Conservation (phyloP, 2,113 vertebrate genomes). For the Crotalus horridus region DNA sequence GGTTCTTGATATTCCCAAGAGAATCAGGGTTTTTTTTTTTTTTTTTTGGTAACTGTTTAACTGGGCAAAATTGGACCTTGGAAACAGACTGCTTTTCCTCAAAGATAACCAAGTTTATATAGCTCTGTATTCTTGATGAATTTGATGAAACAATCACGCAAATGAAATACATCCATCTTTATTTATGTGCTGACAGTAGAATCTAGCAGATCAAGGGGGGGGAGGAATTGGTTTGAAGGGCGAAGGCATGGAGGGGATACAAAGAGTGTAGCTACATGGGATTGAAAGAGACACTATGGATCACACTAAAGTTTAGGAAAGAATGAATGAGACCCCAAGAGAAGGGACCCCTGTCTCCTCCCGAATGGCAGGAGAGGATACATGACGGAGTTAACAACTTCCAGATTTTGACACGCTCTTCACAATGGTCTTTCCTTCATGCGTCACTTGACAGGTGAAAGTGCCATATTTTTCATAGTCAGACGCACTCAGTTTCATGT, state of each 20-base stretch:
- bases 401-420: background rate
- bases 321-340: background rate
- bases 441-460: background rate
- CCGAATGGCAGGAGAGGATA: accelerated
- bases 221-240: background rate
- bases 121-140: too few relatives aligned
- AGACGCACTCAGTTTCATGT: accelerated
- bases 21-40: background rate
- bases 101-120: too few relatives aligned
- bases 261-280: background rate
- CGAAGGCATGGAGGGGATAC: background rate
- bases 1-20: background rate
- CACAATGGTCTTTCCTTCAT: background rate
- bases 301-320: background rate
- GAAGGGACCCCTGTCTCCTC: background rate
- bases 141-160: too few relatives aligned
- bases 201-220: background rate
- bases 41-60: too few relatives aligned
- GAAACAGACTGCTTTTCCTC: too few relatives aligned
- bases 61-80: too few relatives aligned
- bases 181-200: background rate
- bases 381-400: background rate
- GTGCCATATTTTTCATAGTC: accelerated
- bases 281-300: background rate
- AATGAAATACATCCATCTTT: background rate